phyloP scores from a whole-genome alignment of 2,888 invertebrate genomes.

The Nezara viridula region DNA sequence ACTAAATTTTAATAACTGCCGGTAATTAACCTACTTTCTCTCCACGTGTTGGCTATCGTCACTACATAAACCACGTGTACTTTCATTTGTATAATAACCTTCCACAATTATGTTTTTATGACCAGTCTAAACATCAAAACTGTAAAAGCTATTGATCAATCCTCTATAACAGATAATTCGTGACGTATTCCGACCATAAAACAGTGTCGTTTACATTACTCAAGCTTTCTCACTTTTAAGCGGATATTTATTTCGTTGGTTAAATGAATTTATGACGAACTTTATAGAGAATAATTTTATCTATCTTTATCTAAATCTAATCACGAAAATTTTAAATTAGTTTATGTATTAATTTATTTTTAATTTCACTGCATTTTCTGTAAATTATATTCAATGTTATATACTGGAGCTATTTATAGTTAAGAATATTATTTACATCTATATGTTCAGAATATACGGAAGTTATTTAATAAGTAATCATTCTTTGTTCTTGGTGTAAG shows the following conservation, averaged over 20 bases:
- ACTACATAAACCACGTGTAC: conserved; percentile 20
- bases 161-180: neutral
- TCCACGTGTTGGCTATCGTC: neutral
- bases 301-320: too few species aligned
- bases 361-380: too few species aligned
- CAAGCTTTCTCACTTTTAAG: neutral
- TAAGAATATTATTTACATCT: too few species aligned
- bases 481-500: too few species aligned
- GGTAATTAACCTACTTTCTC: conserved; percentile 21
- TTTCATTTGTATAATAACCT: neutral
- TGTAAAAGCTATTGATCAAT: neutral
- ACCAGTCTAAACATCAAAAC: neutral
- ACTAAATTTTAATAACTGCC: neutral
- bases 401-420: too few species aligned
- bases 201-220: neutral
- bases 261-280: too few species aligned
- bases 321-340: too few species aligned
- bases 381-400: too few species aligned
- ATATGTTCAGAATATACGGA: too few species aligned
- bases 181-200: neutral
- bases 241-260: neutral
- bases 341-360: too few species aligned
- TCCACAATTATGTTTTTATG: neutral
- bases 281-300: too few species aligned
- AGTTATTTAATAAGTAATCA: too few species aligned